These are phyloP conservation scores for Cynoglossus semilaevis DNA, from an alignment of 2,113 vertebrate species.

Conservation along the genomic window DNA sequence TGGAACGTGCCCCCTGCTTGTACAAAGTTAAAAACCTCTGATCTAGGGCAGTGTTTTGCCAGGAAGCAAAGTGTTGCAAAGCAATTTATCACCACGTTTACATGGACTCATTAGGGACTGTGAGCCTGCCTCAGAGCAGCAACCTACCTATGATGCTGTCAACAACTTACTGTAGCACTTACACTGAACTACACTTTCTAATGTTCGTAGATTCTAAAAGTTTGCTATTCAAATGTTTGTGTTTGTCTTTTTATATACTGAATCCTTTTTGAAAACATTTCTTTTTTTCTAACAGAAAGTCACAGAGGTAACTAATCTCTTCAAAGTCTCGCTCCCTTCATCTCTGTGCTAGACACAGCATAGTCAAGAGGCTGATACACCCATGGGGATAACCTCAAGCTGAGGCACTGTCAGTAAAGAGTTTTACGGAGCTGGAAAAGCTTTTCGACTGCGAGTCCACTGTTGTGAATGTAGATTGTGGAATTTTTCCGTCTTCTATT, in stretches of 20 bases:
- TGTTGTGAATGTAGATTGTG: conserved; percentile 37
- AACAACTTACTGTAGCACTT: conserved; percentile 31
- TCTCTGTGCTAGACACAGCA: conserved; percentile 45
- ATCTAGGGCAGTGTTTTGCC: conserved; percentile 61
- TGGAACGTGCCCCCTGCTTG: too few relatives aligned
- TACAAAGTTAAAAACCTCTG: too few relatives aligned
- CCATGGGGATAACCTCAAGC: conserved; percentile 58
- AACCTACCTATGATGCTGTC: conserved; percentile 40
- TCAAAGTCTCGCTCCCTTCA: conserved; percentile 52
- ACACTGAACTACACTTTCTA: conserved; percentile 25
- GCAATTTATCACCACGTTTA: conserved; percentile 34
- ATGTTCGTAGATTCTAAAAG: conserved; percentile 20
- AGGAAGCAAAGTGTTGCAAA: conserved; percentile 39
- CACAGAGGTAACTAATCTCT: conserved; percentile 52
- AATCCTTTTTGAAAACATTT: too few relatives aligned
- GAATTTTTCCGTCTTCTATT: conserved; percentile 29
- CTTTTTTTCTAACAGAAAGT: conserved; percentile 47
- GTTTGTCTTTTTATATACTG: too few relatives aligned
- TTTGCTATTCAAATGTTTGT: conserved; percentile 1
- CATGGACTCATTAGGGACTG: conserved; percentile 44
- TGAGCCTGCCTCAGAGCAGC: conserved; percentile 31
- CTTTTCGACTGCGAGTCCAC: conserved; percentile 39
- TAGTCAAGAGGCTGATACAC: conserved; percentile 53
- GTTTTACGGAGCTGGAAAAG: conserved; percentile 37
- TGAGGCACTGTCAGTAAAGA: conserved; percentile 48